Base-by-base conservation (phyloP, 2,797 vertebrate genomes). In the Melanogrammus aeglefinus region DNA sequence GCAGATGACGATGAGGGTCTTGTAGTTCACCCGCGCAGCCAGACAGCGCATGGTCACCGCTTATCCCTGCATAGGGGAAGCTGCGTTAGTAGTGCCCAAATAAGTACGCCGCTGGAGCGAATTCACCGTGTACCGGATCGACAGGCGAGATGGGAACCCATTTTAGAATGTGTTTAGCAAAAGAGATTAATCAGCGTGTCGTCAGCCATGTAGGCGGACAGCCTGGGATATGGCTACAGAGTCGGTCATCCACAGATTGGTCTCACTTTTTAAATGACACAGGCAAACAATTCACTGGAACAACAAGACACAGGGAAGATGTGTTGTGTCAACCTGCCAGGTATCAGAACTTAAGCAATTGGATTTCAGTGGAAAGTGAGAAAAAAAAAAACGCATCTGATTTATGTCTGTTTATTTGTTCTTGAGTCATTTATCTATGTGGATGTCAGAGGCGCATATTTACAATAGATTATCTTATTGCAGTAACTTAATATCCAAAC, bases 1-100 rank as follows among this genome's bases (percentile, higher is more conserved):
- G 0, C 96, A 98, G 93, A 98, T 96, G 82, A 99, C 80, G 51
- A 99, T 97, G 86, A 99, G 94, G 92, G 97, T 98, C 95, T 98
- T 99, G 91, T 98, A 98, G 95, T 96, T 98, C 89, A 99, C 96
- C 86, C 97, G 96, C 87, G 97, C 95, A 87, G 97, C 96, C 94
- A 99, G 92, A 94, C 97, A 99, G 92, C 97, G 97, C 97, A 99
- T 99, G 94, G 94, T 98, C 94, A 93, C 90, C 92, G 91, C 95
- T 95, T 80, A 2, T 69, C 63, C 63, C 63, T 69, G 63, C n/a
- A 27, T 0, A 8, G 63, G 63, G 24, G 24, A 29, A 27, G 57
- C 14, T 3, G 63, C 63, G 63, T 69, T 69, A 69, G 63, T 27
- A 27, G 24, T 8, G n/a, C 21, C 4, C 57, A 57, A 57, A 21